Conservation (phyloP, 2,888 invertebrate genomes). For the Eurytoma adleriae region DNA sequence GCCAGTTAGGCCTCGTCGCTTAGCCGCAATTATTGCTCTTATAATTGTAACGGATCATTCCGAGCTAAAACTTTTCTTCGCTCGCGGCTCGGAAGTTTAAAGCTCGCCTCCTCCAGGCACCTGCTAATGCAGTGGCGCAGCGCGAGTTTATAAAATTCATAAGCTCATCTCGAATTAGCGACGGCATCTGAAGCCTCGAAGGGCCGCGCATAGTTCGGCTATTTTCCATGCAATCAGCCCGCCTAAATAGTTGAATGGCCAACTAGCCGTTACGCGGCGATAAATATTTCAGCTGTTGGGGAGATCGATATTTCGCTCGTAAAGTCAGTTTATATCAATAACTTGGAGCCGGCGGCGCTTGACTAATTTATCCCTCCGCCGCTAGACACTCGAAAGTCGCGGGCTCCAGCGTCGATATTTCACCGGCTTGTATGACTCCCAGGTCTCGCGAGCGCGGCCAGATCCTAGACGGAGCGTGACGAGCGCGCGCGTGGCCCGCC, state of each 20-base stretch:
- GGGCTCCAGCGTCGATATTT: slow-evolving; percentile 6
- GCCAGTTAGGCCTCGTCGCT: too few species aligned
- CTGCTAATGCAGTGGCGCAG: too few species aligned
- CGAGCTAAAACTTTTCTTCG: too few species aligned
- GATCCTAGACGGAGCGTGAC: too few species aligned
- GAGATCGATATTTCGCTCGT: slow-evolving; percentile 5
- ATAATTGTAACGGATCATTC: too few species aligned
- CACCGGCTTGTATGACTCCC: not conserved
- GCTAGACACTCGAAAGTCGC: too few species aligned
- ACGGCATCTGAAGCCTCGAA: not conserved
- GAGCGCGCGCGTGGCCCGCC: too few species aligned
- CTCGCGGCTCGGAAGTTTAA: too few species aligned
- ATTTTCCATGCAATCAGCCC: slow-evolving; percentile 40
- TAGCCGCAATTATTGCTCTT: too few species aligned
- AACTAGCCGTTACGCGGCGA: not conserved
- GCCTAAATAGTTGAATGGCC: slow-evolving; percentile 27
- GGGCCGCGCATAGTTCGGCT: slow-evolving; percentile 24
- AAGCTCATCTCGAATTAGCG: slow-evolving; percentile 14
- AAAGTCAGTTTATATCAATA: slow-evolving; percentile 28
- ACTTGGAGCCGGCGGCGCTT: not conserved
- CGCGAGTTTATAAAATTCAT: slow-evolving; percentile 2
- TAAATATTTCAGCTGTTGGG: slow-evolving; percentile 13
- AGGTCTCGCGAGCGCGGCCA: too few species aligned
- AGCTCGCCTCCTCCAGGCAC: too few species aligned
- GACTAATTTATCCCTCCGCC: slow-evolving; percentile 13